Evolutionary conservation across 2,113 vertebrate species (phyloP).

Genomic region (Anarrhichthys ocellatus): DNA sequence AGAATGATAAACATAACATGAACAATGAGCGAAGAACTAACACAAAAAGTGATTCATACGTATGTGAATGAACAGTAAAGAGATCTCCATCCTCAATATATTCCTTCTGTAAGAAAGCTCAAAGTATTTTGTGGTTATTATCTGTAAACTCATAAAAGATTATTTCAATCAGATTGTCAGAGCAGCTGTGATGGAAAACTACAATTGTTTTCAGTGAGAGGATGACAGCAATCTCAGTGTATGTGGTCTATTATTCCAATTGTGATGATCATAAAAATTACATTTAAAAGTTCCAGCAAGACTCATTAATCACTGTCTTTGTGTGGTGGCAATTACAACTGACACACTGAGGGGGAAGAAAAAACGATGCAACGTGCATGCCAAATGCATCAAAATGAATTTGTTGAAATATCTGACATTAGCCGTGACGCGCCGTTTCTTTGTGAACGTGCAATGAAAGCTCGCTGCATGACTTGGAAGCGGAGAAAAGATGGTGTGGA

Average conservation of each 20-base stretch:
- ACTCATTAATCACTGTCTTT: constrained; percentile 15
- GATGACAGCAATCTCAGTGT: background rate
- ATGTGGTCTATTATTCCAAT: background rate
- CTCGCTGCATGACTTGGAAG: constrained; percentile 9
- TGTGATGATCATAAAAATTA: background rate
- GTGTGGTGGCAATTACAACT: background rate
- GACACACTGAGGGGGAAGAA: background rate
- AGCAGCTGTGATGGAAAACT: background rate
- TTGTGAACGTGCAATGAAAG: constrained; percentile 18
- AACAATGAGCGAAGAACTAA: too few species aligned
- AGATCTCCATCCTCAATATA: too few species aligned
- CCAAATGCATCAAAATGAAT: constrained; percentile 2
- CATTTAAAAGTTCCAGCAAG: background rate
- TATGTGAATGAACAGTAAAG: too few species aligned
- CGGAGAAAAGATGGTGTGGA: constrained; percentile 13
- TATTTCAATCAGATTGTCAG: too few species aligned
- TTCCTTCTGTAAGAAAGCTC: background rate
- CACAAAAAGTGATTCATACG: too few species aligned
- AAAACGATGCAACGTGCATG: background rate
- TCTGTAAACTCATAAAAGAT: too few species aligned
- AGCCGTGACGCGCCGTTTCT: background rate
- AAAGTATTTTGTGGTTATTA: background rate
- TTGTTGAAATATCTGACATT: constrained; percentile 3
- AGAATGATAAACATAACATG: too few species aligned
- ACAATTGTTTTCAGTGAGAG: too few species aligned